Evolutionary conservation across 2,888 invertebrate species (phyloP), one percentile per base, ranked within the genome.

Genomic region (Malthinus seriepunctatus): DNA sequence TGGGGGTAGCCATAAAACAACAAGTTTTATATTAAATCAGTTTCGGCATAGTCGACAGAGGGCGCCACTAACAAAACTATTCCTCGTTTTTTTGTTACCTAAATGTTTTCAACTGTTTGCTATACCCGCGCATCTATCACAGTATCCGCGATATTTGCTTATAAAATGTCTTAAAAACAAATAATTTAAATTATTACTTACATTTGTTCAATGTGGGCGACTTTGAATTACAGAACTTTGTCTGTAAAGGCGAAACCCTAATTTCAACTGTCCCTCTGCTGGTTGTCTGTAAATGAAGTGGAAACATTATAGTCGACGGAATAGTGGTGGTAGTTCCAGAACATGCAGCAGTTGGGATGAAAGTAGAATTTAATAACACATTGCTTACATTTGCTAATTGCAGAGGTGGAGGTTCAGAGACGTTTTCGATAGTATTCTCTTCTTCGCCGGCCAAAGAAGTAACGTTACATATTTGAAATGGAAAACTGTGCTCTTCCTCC

Each of bases 381-480:
- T 12, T 23, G 11, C 12, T 37, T 33, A 10, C 11, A 9, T 15
- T 10, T 9, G n/a, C 12, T 35, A 1, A 14, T 9, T 23, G n/a
- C 31, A n/a, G 8, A n/a, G 39, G 38, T 1, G 48, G 4, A 23
- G 10, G 8, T 37, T 35, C 23, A n/a, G 35, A 23, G 12, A 15
- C n/a, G 12, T 33, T 54, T 8, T 51, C 11, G 1, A 45, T 14
- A 6, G 46, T 51, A 38, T 63, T 32, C 10, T 60, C 62, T 37
- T 65, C 60, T 59, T 63, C 63, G 0, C 52, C 47, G 1, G 69
- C 66, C 32, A 70, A 47, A 0, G 68, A 66, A 9, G 64, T 60
- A 0, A 70, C 69, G 37, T 60, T 65, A 4, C 62, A 53, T 39
- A 70, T 70, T 48, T 68, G 63, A 23, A 68, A 66, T 0, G 81